phyloP scores from a whole-genome alignment of 2,113 vertebrate genomes.

The Lates calcarifer region DNA sequence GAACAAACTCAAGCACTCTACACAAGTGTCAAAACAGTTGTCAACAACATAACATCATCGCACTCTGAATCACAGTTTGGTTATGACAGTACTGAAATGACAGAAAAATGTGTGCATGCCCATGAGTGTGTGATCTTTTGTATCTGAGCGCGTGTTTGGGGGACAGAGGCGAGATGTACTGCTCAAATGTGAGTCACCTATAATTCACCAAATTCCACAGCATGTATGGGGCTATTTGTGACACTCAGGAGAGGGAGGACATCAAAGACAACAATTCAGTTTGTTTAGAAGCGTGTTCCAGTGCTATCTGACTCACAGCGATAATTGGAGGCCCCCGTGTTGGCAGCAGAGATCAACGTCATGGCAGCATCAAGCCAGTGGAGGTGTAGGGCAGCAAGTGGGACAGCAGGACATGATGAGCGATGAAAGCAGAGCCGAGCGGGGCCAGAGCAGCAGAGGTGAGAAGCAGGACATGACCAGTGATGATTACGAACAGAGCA shows the following conservation, averaged over 20 bases:
- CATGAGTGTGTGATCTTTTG: slow-evolving; percentile 11
- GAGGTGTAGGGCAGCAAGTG: slow-evolving; percentile 54
- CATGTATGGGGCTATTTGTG: slow-evolving; percentile 28
- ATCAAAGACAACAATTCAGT: slow-evolving; percentile 39
- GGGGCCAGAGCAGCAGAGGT: slow-evolving; percentile 64
- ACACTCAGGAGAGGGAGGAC: slow-evolving; percentile 7
- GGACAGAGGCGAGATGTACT: slow-evolving; percentile 21
- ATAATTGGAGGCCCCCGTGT: slow-evolving; percentile 49
- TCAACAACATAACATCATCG: slow-evolving; percentile 22
- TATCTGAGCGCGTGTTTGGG: slow-evolving; percentile 13
- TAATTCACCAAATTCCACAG: slow-evolving; percentile 33
- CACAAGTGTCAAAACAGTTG: slow-evolving; percentile 24
- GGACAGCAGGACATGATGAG: slow-evolving; percentile 55
- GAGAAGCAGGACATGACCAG: slow-evolving; percentile 60
- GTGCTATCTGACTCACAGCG: slow-evolving; percentile 48
- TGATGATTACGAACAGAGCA: slow-evolving; percentile 52
- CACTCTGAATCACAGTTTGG: slow-evolving; percentile 11
- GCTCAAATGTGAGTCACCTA: slow-evolving; percentile 55
- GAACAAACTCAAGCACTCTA: not conserved
- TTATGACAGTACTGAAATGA: slow-evolving; percentile 26
- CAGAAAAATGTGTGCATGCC: not conserved
- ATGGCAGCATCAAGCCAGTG: slow-evolving; percentile 47
- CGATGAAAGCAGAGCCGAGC: slow-evolving; percentile 51
- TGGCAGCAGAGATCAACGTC: slow-evolving; percentile 52
- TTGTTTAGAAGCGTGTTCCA: slow-evolving; percentile 43